Evolutionary conservation across 2,888 invertebrate species (phyloP), one percentile per base, ranked within the genome.

Genomic region (Tetramorium bicarinatum): DNA sequence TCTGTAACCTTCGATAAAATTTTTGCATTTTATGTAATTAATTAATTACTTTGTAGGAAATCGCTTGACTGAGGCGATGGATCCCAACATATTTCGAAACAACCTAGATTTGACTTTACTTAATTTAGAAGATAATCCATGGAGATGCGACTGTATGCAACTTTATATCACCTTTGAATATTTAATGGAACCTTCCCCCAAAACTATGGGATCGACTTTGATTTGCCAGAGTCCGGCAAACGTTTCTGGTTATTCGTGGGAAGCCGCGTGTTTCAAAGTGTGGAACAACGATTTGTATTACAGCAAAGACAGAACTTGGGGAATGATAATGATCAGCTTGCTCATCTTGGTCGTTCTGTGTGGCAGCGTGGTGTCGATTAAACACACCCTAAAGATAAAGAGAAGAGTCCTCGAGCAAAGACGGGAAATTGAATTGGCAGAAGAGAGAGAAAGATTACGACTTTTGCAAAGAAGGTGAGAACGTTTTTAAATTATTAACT

Each of bases 51-150:
- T 86, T 9, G 1, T 79, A 95, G 97, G 97, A 52, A 97, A 98
- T 93, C 96, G 97, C 83, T 95, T 97, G 88, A 97, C 97, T 0
- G 96, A 96, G 72, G 96, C 96, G 54, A 96, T 97, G 94, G 95
- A 95, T 54, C 95, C 95, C 9, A 95, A 95, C 1, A 96, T 96
- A 91, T 97, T 97, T 91, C 95, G 95, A 0, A 95, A 95, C 2
- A 97, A 97, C 93, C 95, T 95, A 13, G 96, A 96, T 86, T 94
- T 97, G 64, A 95, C 95, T 84, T 95, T 95, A 77, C 93, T 97
- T n/a, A 95, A 96, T 92, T 92, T 97, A 66, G 95, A 96, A 21
- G 97, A 97, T 91, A 98, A 98, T 93, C 97, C 97, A 88, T 98
- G 97, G 97, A 95, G 96, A 84, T 98, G 98, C 93, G 96, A 97